A percentile compares a stretch with the other conserved stretches of the same genome.
Conservation (phyloP, 2,888 invertebrate genomes). For the Melangyna quadrimaculata region DNA sequence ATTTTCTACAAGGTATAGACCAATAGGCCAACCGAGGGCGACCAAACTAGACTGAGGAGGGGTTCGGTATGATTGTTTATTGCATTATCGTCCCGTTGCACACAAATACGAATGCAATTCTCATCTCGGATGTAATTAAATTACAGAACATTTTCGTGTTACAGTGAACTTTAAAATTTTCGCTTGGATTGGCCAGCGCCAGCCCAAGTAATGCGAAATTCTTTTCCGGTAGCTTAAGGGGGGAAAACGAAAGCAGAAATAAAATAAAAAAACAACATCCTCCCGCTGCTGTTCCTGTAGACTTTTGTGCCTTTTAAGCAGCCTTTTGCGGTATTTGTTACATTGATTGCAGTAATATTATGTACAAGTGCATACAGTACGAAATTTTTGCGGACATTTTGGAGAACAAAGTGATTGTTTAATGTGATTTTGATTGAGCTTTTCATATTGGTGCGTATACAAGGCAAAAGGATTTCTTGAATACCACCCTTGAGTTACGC, state of each 20-base stretch:
- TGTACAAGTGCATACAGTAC: no score
- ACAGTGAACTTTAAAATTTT: slow-evolving; percentile 36
- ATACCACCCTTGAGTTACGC: no score
- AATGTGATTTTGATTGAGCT: slow-evolving; percentile 7
- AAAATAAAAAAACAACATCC: background rate
- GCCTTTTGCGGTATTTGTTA: slow-evolving; percentile 14
- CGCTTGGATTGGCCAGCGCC: slow-evolving; percentile 39
- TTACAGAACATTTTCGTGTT: slow-evolving; percentile 50
- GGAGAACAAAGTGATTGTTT: background rate
- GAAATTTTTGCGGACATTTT: slow-evolving; percentile 24
- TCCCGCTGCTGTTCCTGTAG: background rate
- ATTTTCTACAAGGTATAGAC: no score
- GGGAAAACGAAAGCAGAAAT: background rate
- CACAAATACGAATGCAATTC: slow-evolving; percentile 32
- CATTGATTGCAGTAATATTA: slow-evolving; percentile 25
- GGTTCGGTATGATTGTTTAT: slow-evolving; percentile 43
- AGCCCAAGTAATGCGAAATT: slow-evolving; percentile 51
- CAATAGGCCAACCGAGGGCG: no score
- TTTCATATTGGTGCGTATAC: slow-evolving; percentile 28
- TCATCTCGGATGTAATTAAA: slow-evolving; percentile 57
- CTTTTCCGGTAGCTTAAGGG: slow-evolving; percentile 10
- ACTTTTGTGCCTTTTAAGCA: slow-evolving; percentile 3
- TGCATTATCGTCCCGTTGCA: slow-evolving; percentile 50
- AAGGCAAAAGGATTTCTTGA: slow-evolving; percentile 54
- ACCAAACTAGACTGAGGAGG: background rate